phyloP scores from a whole-genome alignment of 2,113 vertebrate species.

The Dunckerocampus dactyliophorus region DNA sequence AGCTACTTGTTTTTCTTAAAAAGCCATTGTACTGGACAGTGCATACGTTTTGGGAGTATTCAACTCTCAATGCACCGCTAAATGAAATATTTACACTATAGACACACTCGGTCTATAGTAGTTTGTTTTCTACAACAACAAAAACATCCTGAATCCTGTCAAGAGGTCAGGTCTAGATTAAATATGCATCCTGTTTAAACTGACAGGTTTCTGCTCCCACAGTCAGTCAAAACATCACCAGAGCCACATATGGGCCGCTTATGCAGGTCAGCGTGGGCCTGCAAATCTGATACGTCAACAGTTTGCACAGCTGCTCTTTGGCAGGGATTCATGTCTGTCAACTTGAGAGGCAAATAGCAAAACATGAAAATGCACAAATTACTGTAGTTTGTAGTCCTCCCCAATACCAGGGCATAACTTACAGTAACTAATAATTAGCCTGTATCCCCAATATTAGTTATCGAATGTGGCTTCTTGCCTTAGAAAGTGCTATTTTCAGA shows the following conservation, averaged over 20 bases:
- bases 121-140: slow-evolving; percentile 2
- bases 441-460: background rate
- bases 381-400: background rate
- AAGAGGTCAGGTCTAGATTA: slow-evolving; percentile 59
- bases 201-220: slow-evolving; percentile 54
- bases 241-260: slow-evolving; percentile 43
- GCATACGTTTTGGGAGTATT: slow-evolving; percentile 17
- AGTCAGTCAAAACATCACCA: slow-evolving; percentile 55
- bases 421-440: too few species aligned
- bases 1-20: too few species aligned
- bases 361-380: slow-evolving; percentile 17
- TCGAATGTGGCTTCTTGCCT: too few species aligned
- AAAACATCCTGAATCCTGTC: slow-evolving; percentile 38
- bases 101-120: slow-evolving; percentile 17
- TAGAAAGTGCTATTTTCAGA: too few species aligned
- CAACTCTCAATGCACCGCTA: slow-evolving; percentile 25
- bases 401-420: too few species aligned
- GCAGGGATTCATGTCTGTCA: slow-evolving; percentile 14
- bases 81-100: slow-evolving; percentile 51
- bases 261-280: slow-evolving; percentile 33
- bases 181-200: slow-evolving; percentile 55
- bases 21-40: too few species aligned
- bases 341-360: slow-evolving; percentile 14
- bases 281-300: slow-evolving; percentile 27
- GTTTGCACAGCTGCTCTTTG: slow-evolving; percentile 42